Evolutionary conservation across 2,113 vertebrate genomes (phyloP), one percentile per base, ranked within the genome.

Genomic region (Helogale parvula): DNA sequence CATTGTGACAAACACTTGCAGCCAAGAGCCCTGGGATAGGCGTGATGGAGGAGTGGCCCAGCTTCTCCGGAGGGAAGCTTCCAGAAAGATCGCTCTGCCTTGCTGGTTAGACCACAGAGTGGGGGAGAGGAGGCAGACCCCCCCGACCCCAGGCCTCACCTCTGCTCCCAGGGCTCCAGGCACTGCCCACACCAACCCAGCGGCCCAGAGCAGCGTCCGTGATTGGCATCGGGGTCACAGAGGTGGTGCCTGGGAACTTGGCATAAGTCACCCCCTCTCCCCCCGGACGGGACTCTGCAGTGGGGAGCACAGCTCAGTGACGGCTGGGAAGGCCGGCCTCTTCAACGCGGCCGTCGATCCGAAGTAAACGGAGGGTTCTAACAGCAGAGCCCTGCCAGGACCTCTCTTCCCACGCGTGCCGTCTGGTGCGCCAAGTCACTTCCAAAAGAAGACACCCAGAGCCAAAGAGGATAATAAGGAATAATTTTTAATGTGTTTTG

Each of bases 351-450:
- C 71, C 94, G 96, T 98, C 97, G 71, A 96, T 97, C 98, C 97
- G 97, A 97, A 96, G 98, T 95, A 98, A 93, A 80, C 0, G 0
- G 8, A 65, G 82, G 11, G 90, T 96, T 96, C 97, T 93, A 96
- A 97, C 90, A 95, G 88, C 3, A 69, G 0, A 0, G 91, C 89
- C 65, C 9, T 97, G 95, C 92, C 33, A 3, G 29, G 69, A 85
- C 16, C 72, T 79, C 82, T 83, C 35, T 3, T 0, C 8, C 86
- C 90, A 35, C 86, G 35, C 83, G 52, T 31, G 0, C 38, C 94
- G 63, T 85, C 82, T 41, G 38, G 41, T 15, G 15, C 27, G 10
- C 65, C 47, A 15, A 69, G 33, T 1, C 2, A 0, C 57, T 84
- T 93, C n/a, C 47, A 7, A 38, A 69, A 68, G 41, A 84, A 88